A percentile compares a stretch with the other conserved stretches of the same genome.
These are phyloP conservation scores for Argyra leucocephala DNA, from an alignment of 2,888 invertebrate genomes.

Conservation along the genomic window DNA sequence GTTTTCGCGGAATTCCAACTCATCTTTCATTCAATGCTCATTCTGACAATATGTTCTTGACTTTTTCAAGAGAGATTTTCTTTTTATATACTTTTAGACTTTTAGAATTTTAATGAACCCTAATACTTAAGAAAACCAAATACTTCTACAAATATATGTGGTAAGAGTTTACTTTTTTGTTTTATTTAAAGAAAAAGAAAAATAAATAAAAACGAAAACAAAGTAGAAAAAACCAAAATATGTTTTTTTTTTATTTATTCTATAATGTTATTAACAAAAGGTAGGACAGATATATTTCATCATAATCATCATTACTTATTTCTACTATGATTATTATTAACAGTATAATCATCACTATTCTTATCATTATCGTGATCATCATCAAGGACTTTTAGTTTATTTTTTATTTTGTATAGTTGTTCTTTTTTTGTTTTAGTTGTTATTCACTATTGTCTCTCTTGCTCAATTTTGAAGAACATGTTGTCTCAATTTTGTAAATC, in stretches of 20 bases:
- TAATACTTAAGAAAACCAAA: constrained; percentile 2
- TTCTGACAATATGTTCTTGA: not conserved
- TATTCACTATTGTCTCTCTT: no score
- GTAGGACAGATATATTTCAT: not conserved
- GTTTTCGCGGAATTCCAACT: not conserved
- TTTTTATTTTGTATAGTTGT: not conserved
- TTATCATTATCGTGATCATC: not conserved
- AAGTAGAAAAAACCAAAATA: no score
- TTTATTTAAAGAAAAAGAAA: not conserved
- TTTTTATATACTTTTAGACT: not conserved
- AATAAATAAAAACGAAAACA: not conserved
- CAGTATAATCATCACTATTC: not conserved
- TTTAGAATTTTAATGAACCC: not conserved
- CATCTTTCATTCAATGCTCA: not conserved
- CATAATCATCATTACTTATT: not conserved
- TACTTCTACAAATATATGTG: not conserved
- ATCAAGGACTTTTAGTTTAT: not conserved
- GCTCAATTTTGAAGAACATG: no score
- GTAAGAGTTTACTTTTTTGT: no score
- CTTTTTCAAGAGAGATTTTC: no score
- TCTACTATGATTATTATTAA: not conserved
- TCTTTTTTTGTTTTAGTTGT: not conserved
- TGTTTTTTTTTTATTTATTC: not conserved
- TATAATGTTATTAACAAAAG: not conserved
- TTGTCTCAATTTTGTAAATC: no score